phyloP scores from a whole-genome alignment of 2,797 vertebrate genomes.

The Synanceia verrucosa region DNA sequence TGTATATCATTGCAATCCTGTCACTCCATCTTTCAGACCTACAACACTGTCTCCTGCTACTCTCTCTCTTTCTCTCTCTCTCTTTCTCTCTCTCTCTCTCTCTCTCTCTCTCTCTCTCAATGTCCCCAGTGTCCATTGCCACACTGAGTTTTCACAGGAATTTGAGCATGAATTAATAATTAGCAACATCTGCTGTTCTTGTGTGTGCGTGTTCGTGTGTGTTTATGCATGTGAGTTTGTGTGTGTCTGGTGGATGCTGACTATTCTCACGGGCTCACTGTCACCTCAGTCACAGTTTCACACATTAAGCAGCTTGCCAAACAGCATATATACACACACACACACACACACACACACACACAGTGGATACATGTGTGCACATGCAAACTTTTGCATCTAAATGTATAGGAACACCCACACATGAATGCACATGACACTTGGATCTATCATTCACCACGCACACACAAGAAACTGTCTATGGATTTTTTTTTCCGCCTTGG shows the following conservation, averaged over 20 bases:
- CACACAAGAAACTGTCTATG: slow-evolving; percentile 8
- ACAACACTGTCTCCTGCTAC: slow-evolving; percentile 1
- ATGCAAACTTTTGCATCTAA: slow-evolving; percentile 32
- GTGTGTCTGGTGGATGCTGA: slow-evolving; percentile 64
- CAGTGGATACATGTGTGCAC: not conserved
- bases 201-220: slow-evolving; percentile 39
- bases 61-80: slow-evolving; percentile 25
- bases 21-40: slow-evolving; percentile 3
- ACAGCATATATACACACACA: not conserved
- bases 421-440: slow-evolving; percentile 34
- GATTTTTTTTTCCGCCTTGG: slow-evolving; percentile 34
- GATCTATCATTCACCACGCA: slow-evolving; percentile 27
- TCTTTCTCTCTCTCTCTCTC: not conserved
- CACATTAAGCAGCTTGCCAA: slow-evolving; percentile 59
- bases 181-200: slow-evolving; percentile 83
- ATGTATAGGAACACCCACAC: slow-evolving; percentile 33
- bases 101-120: slow-evolving; percentile 21
- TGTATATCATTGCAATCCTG: not conserved
- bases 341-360: not conserved
- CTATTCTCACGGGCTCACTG: slow-evolving; percentile 71
- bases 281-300: slow-evolving; percentile 73
- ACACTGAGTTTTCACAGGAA: slow-evolving; percentile 87
- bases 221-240: slow-evolving; percentile 15
- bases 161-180: slow-evolving; percentile 90
- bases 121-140: slow-evolving; percentile 75